Base-by-base conservation (phyloP, 2,797 vertebrate species). In the Sebastolobus alascanus region DNA sequence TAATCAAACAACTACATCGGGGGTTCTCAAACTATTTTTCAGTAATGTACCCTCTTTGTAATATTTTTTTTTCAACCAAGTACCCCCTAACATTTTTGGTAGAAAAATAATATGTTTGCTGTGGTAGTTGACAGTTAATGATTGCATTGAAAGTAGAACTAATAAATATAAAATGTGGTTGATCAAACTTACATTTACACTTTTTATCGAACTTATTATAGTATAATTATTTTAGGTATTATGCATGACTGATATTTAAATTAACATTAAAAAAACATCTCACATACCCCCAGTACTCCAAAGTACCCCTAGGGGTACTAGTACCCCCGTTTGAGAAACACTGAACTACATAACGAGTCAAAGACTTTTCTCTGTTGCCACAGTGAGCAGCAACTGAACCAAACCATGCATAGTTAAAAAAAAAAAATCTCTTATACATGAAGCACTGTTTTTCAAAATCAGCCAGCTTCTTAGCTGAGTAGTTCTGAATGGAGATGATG, bases 401-500 rank as follows among this genome's bases (percentile, higher is more conserved):
- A 27, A 75, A 66, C 14, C 16, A 31, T 20, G 35, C 13, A 37
- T 8, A 33, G 27, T 65, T 55, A 14, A 60, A 35, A 52, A 74
- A 68, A 66, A 31, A 20, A 37, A 18, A 20, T 16, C 6, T 27
- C 16, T 71, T 10, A 2, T 16, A 65, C 29, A 76, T 22, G 35
- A 71, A 59, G 20, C 52, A 29, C 22, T 25, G 18, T 52, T 46
- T 77, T 22, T n/a, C 35, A 33, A 65, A 77, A 73, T 72, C 56
- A 73, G 12, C 2, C 50, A 14, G 27, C 3, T 58, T 66, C 38
- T 58, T 68, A 38, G 27, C 16, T 66, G 66, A 25, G 31, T 40
- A 35, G 40, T 78, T 74, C 66, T 85, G 59, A 88, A 77, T 87
- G 73, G 67, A 84, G 61, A 68, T 59, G 67, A 84, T 33, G 18